Evolutionary conservation across 2,888 invertebrate species (phyloP), one percentile per base, ranked within the genome.

Genomic region (Chymomyza amoena): DNA sequence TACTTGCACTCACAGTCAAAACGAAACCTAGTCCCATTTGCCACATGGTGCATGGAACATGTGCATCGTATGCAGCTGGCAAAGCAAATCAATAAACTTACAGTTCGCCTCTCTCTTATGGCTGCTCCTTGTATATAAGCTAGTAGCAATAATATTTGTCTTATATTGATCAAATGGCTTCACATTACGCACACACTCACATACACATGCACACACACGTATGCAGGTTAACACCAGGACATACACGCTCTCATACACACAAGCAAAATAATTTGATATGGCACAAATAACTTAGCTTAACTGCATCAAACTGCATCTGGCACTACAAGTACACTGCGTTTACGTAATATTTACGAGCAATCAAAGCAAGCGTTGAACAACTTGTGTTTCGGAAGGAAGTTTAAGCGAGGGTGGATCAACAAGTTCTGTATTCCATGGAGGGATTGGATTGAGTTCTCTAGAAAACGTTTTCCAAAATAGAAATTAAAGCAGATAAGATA

Each of bases 91-190:
- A 70, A 81, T 77, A 79, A 70, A 70, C 73, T 65, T 60, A 69
- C 73, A 68, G 60, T 36, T 20, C 6, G 20, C 9, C 59, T 10
- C 13, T 59, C 6, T 59, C 25, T 15, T 59, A 7, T 6, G 32
- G 32, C 32, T 32, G 25, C 25, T 32, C 32, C n/a, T n/a, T n/a
- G n/a, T 25, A 59, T 56, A 13, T 13, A 32, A 36, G 61, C 64
- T 39, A 50, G 51, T 28, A 51, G 25, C 69, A 73, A 45, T 76
- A 77, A 75, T 76, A 75, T 81, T 85, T 73, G 64, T 69, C 72
- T 70, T 73, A 64, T 62, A 72, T 82, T 76, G 72, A 61, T 54
- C 16, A 20, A 16, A 16, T 54, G 54, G 54, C 54, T 68, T 16
- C 66, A 28, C 39, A 80, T 80, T 68, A 71, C 74, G 70, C 71